Evolutionary conservation across 2,797 vertebrate genomes (phyloP), one percentile per base, ranked within the genome.

Genomic region (Staurois parvus): DNA sequence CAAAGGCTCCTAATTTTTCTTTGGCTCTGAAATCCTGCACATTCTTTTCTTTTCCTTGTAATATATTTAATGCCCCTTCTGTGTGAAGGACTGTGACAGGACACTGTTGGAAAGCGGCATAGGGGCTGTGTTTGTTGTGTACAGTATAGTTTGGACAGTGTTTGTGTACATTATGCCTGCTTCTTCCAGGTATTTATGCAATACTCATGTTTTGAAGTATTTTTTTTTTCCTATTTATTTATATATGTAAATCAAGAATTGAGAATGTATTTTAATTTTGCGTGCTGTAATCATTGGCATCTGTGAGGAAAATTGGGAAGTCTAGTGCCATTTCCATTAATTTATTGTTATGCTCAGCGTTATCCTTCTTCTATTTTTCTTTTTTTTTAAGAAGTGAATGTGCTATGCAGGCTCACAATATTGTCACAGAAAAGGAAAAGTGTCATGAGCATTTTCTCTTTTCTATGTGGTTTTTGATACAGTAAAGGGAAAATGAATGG

Each of bases 111-210:
- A 56, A 45, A 59, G 5, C 67, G 56, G 69, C 12, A 70, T 17
- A 45, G 73, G 21, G 64, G 19, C 19, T 42, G 34, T 78, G 30
- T 84, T 62, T 45, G 26, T 72, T 67, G 76, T 74, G 84, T 72
- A 45, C 59, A 68, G 48, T 72, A 64, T 13, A 17, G 26, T 73
- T 28, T 83, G 81, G 67, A 83, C 72, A 74, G 62, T 69, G 45
- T 24, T 24, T 34, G 28, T 75, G 73, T 72, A 56, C 64, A n/a
- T 37, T n/a, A 56, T 70, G 64, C 72, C 72, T 81, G 59, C 64
- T 74, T 80, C 11, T 52, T 85, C 28, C 72, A 76, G 78, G 69
- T 80, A 81, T 81, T 81, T 85, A 73, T 76, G 70, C 29, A 30
- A 62, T 72, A 67, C 24, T 2, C 68, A 28, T n/a, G 7, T 74